Evolutionary conservation across 2,888 invertebrate species (phyloP).

Genomic region (Andrena marginata): DNA sequence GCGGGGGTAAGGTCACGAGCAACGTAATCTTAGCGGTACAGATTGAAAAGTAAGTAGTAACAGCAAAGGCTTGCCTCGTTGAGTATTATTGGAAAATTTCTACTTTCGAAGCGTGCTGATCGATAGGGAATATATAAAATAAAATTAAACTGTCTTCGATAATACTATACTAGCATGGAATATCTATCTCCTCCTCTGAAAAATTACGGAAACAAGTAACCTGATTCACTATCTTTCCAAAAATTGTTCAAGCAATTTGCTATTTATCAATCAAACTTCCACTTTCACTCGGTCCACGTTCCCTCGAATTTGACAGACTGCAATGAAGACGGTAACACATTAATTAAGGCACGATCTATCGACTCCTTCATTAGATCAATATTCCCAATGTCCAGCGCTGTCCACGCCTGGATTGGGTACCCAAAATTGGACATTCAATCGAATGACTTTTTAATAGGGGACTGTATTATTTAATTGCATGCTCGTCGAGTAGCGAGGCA

Average conservation of each 20-base stretch:
- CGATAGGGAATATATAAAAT: neutral
- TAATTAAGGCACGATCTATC: neutral
- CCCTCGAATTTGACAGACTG: neutral
- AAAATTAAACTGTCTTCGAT: neutral
- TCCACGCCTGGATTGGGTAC: slow-evolving; percentile 32
- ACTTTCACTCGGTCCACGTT: neutral
- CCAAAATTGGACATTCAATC: slow-evolving; percentile 59
- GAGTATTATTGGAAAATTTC: neutral
- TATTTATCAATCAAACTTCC: neutral
- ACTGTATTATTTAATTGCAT: slow-evolving; percentile 65
- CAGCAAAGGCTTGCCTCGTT: neutral
- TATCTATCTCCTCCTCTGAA: neutral
- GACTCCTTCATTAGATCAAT: neutral
- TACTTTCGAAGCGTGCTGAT: neutral
- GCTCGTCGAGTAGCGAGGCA: slow-evolving; percentile 27
- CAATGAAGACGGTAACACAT: neutral
- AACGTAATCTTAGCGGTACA: neutral
- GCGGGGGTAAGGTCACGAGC: neutral
- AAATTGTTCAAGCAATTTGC: neutral
- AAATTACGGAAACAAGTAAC: neutral
- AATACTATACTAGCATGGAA: neutral
- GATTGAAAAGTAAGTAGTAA: slow-evolving; percentile 13
- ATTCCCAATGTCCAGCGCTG: slow-evolving; percentile 6
- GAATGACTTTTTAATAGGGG: slow-evolving; percentile 69
- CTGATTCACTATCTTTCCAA: neutral